Evolutionary conservation across 2,888 invertebrate species (phyloP), one percentile per base, ranked within the genome.

Genomic region (Agonopterix arenella): DNA sequence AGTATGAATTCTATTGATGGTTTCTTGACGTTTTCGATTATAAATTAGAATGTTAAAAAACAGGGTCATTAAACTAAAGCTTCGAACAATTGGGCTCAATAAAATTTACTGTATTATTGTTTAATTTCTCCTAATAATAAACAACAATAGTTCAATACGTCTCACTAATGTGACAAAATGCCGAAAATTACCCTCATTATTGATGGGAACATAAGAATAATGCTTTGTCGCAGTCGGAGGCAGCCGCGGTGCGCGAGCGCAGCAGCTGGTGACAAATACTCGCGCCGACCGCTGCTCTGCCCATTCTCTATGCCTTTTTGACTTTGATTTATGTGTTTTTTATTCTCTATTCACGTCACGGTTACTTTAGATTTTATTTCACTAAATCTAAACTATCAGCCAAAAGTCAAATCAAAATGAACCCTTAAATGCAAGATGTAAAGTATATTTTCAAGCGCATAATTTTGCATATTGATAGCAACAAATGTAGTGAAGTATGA

Each of bases 291-390:
- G 70, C 73, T 61, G 73, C 74, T 79, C 73, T 73, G 66, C 68
- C 76, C 76, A 84, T 89, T 90, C 84, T 84, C 81, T 84, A 83
- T 85, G 89, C 89, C 89, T 88, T 89, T 89, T 90, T 89, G 89
- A 90, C 89, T 90, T 89, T 90, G 89, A 90, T 89, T 89, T 90
- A 90, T 89, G 77, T 64, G 61, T 82, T 89, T 89, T 90, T 90
- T 89, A 88, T 89, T 71, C 81, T 70, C 83, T 80, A 86, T 89
- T 88, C 89, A 86, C 84, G 86, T 83, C 88, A 86, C 73, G 82
- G 79, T 71, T 75, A 71, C 80, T 84, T 84, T 76, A 71, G 67
- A 84, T 76, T 78, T 69, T 74, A 74, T 73, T 75, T 69, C 70
- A 66, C 66, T 64, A 61, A 59, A 64, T 52, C 61, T 52, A 57